phyloP scores from a whole-genome alignment of 1,140 invertebrate species.

The Aleiodes sp. region DNA sequence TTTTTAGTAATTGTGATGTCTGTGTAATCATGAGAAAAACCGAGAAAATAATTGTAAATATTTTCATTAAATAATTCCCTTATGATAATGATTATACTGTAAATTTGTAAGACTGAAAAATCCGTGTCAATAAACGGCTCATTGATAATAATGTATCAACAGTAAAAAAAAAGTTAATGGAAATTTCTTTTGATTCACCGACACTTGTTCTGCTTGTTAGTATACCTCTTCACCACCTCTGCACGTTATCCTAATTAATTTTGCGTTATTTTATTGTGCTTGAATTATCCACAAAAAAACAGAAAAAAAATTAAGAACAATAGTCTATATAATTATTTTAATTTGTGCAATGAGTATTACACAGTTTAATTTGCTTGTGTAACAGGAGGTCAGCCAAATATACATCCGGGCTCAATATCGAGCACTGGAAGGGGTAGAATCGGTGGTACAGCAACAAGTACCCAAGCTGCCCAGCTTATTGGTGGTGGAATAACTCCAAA shows the following conservation, averaged over 20 bases:
- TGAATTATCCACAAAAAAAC: no score
- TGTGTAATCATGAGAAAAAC: constrained; percentile 11
- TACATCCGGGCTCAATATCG: constrained; percentile 72
- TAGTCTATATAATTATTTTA: neutral
- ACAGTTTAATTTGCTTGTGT: constrained; percentile 37
- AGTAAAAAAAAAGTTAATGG: neutral
- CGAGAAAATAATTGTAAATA: constrained; percentile 34
- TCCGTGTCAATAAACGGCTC: constrained; percentile 44
- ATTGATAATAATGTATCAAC: constrained; percentile 32
- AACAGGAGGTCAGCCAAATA: constrained; percentile 69
- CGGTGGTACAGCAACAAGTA: constrained; percentile 71
- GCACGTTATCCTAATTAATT: neutral
- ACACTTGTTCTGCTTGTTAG: constrained; percentile 19
- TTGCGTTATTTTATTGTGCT: neutral
- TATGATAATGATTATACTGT: constrained; percentile 42
- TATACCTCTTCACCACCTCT: constrained; percentile 7
- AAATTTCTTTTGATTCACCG: constrained; percentile 11
- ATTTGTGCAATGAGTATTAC: constrained; percentile 27
- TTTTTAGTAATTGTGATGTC: constrained; percentile 17
- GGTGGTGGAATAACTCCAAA: constrained; percentile 79
- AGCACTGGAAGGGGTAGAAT: constrained; percentile 72
- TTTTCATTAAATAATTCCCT: constrained; percentile 37
- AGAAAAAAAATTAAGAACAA: neutral
- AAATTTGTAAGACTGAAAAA: constrained; percentile 43
- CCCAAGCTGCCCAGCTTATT: constrained; percentile 74